phyloP scores from a whole-genome alignment of 2,797 vertebrate genomes.

The Lateolabrax maculatus region DNA sequence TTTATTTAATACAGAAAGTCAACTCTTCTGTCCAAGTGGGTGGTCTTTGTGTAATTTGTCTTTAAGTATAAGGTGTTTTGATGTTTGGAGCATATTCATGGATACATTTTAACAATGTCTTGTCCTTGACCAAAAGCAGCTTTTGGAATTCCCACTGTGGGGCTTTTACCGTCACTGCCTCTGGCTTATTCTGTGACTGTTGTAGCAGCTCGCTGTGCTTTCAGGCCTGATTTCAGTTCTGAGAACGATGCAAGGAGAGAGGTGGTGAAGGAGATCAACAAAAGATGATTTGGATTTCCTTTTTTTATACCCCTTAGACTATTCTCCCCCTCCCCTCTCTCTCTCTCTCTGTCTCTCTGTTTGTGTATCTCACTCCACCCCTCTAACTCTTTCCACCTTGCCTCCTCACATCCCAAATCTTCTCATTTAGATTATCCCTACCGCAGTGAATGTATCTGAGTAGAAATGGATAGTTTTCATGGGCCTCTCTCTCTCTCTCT shows the following conservation, averaged over 20 bases:
- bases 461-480: slow-evolving; percentile 62
- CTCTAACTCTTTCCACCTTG: slow-evolving; percentile 57
- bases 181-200: slow-evolving; percentile 19
- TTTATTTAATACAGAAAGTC: background rate
- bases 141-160: slow-evolving; percentile 44
- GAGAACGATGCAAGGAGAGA: slow-evolving; percentile 13
- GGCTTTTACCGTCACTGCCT: slow-evolving; percentile 31
- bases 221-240: slow-evolving; percentile 14
- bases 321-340: background rate
- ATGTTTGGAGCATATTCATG: background rate
- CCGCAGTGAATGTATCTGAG: slow-evolving; percentile 47
- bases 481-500: slow-evolving; percentile 25
- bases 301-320: slow-evolving; percentile 6
- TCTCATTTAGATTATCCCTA: slow-evolving; percentile 74
- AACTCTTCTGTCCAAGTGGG: background rate
- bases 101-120: slow-evolving; percentile 5
- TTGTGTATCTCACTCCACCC: slow-evolving; percentile 12
- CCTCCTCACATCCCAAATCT: slow-evolving; percentile 64
- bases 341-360: background rate
- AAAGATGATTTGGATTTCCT: slow-evolving; percentile 43
- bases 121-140: slow-evolving; percentile 60
- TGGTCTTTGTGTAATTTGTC: slow-evolving; percentile 11
- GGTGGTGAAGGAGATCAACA: slow-evolving; percentile 25
- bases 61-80: background rate
- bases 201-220: slow-evolving; percentile 6